Conservation (phyloP, 1,140 invertebrate genomes). For the Orchestia grillus region DNA sequence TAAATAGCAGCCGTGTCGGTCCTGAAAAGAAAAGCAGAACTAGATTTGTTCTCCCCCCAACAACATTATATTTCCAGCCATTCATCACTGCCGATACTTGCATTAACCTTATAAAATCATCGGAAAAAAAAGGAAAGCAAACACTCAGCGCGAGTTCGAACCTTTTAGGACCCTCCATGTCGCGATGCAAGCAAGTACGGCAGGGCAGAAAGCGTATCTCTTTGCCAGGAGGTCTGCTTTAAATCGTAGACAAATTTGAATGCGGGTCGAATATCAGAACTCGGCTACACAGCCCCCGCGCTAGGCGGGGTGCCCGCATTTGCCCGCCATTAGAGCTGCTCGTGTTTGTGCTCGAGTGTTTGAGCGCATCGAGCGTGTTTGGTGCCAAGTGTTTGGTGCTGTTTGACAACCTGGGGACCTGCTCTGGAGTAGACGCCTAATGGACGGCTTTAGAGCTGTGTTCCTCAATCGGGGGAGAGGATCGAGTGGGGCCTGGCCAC, state of each 20-base stretch:
- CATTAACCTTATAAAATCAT: too few relatives aligned
- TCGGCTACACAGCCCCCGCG: too few relatives aligned
- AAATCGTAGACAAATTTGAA: background rate
- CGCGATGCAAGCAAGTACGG: too few relatives aligned
- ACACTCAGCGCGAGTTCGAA: too few relatives aligned
- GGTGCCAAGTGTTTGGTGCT: slow-evolving; percentile 12
- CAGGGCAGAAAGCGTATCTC: background rate
- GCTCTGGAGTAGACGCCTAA: background rate
- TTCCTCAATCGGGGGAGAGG: background rate
- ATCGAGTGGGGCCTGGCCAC: background rate
- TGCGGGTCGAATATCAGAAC: background rate
- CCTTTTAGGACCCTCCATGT: too few relatives aligned
- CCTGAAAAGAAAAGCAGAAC: too few relatives aligned
- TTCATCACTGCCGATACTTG: too few relatives aligned
- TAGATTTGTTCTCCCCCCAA: too few relatives aligned
- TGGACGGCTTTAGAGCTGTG: background rate
- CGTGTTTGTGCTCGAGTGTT: slow-evolving; percentile 14
- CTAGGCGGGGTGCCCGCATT: background rate
- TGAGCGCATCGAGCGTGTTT: slow-evolving; percentile 27
- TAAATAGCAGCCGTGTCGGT: too few relatives aligned
- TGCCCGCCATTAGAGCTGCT: slow-evolving; percentile 30
- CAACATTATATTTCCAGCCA: too few relatives aligned
- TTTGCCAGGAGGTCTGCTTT: background rate
- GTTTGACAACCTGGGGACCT: background rate
- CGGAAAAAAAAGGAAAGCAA: too few relatives aligned